Conservation (phyloP, 2,797 vertebrate species). For the Remorina albescens region DNA sequence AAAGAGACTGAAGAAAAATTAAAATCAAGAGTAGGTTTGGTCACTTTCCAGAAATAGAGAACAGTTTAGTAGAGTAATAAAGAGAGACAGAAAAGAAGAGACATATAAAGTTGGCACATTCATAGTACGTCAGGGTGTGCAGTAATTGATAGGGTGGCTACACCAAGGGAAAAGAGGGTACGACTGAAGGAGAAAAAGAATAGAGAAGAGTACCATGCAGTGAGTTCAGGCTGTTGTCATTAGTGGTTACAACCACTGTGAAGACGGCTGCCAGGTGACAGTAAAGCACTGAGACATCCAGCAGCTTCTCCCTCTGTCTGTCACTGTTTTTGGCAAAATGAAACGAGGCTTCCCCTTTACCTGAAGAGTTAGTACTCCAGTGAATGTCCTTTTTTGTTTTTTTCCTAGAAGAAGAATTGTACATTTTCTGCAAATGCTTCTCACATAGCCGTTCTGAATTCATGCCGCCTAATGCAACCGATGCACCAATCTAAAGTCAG, state of each 20-base stretch:
- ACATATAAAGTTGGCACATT: constrained; percentile 82
- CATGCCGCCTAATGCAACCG: constrained; percentile 32
- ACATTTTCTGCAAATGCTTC: constrained; percentile 52
- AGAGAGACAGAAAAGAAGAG: constrained; percentile 69
- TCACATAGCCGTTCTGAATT: constrained; percentile 32
- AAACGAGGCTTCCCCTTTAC: constrained; percentile 43
- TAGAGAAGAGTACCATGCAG: constrained; percentile 75
- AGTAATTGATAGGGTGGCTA: constrained; percentile 77
- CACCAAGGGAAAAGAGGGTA: constrained; percentile 59
- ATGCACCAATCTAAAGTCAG: constrained; percentile 19
- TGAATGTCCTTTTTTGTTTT: constrained; percentile 39
- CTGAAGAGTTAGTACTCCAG: constrained; percentile 29
- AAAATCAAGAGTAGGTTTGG: constrained; percentile 62
- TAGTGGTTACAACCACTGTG: constrained; percentile 64
- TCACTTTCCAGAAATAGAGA: constrained; percentile 66
- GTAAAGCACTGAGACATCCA: constrained; percentile 68
- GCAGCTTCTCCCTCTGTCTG: constrained; percentile 42
- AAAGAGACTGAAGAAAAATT: constrained; percentile 49
- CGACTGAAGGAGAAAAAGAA: constrained; percentile 46
- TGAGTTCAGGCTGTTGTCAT: constrained; percentile 70
- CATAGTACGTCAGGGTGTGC: constrained; percentile 80
- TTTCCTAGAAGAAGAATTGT: constrained; percentile 50
- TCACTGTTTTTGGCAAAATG: constrained; percentile 62
- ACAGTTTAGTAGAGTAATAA: constrained; percentile 70
- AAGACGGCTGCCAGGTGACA: constrained; percentile 67